Evolutionary conservation across 1,140 invertebrate species (phyloP).

Genomic region (Antheraea pernyi): DNA sequence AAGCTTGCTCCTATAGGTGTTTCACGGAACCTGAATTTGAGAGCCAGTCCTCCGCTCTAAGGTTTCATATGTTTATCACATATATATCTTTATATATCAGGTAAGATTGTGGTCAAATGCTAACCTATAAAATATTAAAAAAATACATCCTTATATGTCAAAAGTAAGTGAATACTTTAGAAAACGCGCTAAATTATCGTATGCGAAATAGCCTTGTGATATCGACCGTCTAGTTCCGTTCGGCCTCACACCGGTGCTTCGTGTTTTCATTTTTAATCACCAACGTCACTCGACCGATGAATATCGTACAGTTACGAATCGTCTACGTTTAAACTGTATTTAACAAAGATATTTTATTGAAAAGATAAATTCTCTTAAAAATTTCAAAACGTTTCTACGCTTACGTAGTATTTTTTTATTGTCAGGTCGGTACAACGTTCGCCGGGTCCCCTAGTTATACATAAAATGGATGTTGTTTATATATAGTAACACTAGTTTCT

Average conservation of each 20-base stretch:
- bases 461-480: background rate
- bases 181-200: background rate
- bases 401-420: background rate
- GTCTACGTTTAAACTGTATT: background rate
- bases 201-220: conserved; percentile 22
- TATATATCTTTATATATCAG: no score
- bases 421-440: no score
- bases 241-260: conserved; percentile 38
- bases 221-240: conserved; percentile 33
- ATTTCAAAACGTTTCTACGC: background rate
- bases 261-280: conserved; percentile 56
- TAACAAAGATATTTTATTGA: background rate
- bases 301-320: conserved; percentile 28
- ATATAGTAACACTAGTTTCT: no score
- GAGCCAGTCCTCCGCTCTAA: no score
- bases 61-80: no score
- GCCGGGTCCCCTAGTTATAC: no score
- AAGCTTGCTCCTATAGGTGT: no score
- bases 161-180: no score
- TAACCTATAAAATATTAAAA: no score
- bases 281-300: conserved; percentile 36
- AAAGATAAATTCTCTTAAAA: background rate
- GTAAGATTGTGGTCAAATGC: no score
- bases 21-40: no score
- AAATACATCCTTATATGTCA: no score